These are phyloP conservation scores for Agonum fuliginosum DNA, from an alignment of 2,888 invertebrate species.

Conservation along the genomic window DNA sequence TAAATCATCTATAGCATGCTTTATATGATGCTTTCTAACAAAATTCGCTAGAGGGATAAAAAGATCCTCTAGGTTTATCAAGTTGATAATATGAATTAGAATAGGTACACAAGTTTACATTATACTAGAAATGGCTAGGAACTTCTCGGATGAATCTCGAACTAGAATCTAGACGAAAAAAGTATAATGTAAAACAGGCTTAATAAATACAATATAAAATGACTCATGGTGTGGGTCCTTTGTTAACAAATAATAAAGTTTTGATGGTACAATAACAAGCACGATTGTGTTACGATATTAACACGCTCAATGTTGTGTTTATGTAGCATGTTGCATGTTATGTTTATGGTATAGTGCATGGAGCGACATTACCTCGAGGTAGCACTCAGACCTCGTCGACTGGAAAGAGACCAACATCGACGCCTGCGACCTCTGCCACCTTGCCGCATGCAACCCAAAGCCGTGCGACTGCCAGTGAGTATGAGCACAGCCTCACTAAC, in stretches of 20 bases:
- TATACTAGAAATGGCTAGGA: no score
- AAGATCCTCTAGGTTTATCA: no score
- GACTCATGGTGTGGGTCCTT: not conserved
- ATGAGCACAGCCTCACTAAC: constrained; percentile 50
- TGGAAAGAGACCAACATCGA: constrained; percentile 52
- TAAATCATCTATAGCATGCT: no score
- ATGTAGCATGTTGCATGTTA: constrained; percentile 49
- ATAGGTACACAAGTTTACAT: no score
- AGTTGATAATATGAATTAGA: no score
- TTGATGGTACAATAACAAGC: constrained; percentile 22
- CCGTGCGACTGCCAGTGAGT: constrained; percentile 55
- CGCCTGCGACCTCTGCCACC: constrained; percentile 54
- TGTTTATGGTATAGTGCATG: constrained; percentile 61
- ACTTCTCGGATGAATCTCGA: no score
- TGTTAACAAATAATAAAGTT: constrained; percentile 2
- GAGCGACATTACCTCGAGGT: constrained; percentile 60
- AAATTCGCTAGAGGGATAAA: no score
- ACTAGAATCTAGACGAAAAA: no score
- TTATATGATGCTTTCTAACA: no score
- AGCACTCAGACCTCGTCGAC: constrained; percentile 48
- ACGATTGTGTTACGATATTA: constrained; percentile 40
- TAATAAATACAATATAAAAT: constrained; percentile 2
- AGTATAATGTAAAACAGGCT: no score
- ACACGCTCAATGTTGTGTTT: constrained; percentile 1
- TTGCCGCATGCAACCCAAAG: constrained; percentile 54